A percentile compares a stretch with the other conserved stretches of the same genome.
These are phyloP conservation scores for Mastomys coucha DNA, from an alignment of 2,113 vertebrate genomes.

Conservation along the genomic window DNA sequence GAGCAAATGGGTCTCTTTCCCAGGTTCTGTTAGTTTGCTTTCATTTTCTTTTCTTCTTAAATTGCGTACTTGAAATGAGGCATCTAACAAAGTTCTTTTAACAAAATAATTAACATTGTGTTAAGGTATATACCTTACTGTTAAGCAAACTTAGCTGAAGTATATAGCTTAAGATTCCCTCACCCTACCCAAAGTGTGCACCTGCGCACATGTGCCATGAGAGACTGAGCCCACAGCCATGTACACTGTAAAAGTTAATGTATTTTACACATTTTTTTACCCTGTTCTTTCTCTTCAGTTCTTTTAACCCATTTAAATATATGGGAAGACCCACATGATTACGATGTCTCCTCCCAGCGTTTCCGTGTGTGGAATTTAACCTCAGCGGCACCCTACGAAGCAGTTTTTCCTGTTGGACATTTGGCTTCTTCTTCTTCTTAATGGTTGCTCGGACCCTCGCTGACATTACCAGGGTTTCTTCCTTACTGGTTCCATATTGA, in stretches of 20 bases:
- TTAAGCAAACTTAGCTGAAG: slow-evolving; percentile 39
- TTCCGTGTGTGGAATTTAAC: slow-evolving; percentile 25
- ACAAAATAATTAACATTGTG: slow-evolving; percentile 28
- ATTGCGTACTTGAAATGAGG: slow-evolving; percentile 63
- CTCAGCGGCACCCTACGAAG: neutral
- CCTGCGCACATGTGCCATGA: neutral
- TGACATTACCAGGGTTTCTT: slow-evolving; percentile 19
- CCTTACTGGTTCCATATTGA: neutral
- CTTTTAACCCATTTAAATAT: neutral
- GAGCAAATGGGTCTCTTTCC: slow-evolving; percentile 73
- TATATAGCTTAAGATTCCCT: neutral
- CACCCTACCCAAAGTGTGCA: too few species aligned
- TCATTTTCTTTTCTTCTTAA: slow-evolving; percentile 61
- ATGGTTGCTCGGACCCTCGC: neutral
- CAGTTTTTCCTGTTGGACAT: slow-evolving; percentile 21
- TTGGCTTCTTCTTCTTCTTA: neutral
- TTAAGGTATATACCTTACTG: slow-evolving; percentile 18
- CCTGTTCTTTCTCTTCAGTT: slow-evolving; percentile 20
- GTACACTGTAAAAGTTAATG: neutral
- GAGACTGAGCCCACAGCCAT: neutral
- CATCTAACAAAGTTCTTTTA: slow-evolving; percentile 1
- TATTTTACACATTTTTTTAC: slow-evolving; percentile 11
- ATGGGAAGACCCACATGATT: neutral
- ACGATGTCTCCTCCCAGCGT: neutral
- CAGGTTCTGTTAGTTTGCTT: slow-evolving; percentile 81